Evolutionary conservation across 2,113 vertebrate species (phyloP).

Genomic region (Gnathonemus longibarbis): DNA sequence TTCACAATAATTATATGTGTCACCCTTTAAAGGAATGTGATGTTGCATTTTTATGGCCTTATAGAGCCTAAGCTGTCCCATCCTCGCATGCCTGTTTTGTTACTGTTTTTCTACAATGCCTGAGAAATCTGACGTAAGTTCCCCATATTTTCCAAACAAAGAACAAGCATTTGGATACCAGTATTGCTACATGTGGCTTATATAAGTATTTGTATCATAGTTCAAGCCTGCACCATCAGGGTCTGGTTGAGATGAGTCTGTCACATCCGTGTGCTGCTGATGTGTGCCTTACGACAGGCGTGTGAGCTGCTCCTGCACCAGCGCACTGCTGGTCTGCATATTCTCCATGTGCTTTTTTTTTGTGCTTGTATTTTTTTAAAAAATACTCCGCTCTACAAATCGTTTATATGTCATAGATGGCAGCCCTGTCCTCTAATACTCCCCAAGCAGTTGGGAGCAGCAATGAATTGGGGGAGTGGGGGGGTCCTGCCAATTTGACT

Average conservation of each 20-base stretch:
- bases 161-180: not conserved
- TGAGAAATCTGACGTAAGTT: not conserved
- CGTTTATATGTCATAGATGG: not conserved
- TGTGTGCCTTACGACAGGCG: not conserved
- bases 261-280: not conserved
- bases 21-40: not conserved
- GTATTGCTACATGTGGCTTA: not conserved
- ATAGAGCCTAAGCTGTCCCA: not conserved
- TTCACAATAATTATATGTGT: not conserved
- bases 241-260: not conserved
- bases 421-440: not conserved
- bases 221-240: not conserved
- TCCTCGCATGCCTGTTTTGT: not conserved
- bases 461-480: not conserved
- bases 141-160: not conserved
- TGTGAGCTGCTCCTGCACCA: not conserved
- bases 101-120: not conserved
- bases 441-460: conserved; percentile 11
- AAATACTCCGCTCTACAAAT: not conserved
- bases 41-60: not conserved
- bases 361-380: not conserved
- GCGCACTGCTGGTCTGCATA: not conserved
- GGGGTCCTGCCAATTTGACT: conserved; percentile 26
- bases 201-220: not conserved
- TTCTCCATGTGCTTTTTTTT: not conserved